phyloP scores from a whole-genome alignment of 2,888 invertebrate species.

The Eucera pruinosa region DNA sequence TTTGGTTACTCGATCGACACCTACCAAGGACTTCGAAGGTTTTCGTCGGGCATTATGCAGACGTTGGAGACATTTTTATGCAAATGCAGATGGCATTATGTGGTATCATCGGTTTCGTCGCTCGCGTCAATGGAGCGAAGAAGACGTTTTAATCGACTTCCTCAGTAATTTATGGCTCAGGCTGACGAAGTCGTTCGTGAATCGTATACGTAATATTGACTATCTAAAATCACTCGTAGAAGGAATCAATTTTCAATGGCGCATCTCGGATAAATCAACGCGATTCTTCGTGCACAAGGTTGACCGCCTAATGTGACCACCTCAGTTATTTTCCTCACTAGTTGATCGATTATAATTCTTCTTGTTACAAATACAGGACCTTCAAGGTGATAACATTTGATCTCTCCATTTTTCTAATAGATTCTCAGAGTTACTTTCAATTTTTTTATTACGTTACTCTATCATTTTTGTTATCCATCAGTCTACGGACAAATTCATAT shows the following conservation, averaged over 20 bases:
- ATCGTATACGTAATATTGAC: constrained; percentile 23
- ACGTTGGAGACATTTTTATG: constrained; percentile 57
- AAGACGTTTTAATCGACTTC: constrained; percentile 55
- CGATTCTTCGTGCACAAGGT: constrained; percentile 5
- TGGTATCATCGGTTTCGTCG: constrained; percentile 36
- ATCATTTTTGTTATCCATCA: too few species aligned
- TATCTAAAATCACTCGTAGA: not conserved
- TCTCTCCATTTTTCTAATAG: too few species aligned
- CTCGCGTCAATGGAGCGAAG: constrained; percentile 25
- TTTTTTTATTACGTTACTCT: too few species aligned
- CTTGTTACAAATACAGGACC: too few species aligned
- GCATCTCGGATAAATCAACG: constrained; percentile 5
- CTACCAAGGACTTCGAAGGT: not conserved
- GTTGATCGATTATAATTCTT: too few species aligned
- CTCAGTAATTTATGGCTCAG: constrained; percentile 35
- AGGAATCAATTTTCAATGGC: constrained; percentile 33
- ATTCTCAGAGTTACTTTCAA: too few species aligned
- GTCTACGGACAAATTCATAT: too few species aligned
- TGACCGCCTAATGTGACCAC: too few species aligned
- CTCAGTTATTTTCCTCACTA: too few species aligned
- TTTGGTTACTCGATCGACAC: constrained; percentile 12
- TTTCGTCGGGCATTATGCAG: constrained; percentile 33
- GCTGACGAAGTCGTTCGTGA: constrained; percentile 4
- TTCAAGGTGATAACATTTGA: too few species aligned
- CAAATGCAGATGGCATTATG: constrained; percentile 50